Evolutionary conservation across 2,113 vertebrate species (phyloP).

Genomic region (Ceyx cyanopectus): DNA sequence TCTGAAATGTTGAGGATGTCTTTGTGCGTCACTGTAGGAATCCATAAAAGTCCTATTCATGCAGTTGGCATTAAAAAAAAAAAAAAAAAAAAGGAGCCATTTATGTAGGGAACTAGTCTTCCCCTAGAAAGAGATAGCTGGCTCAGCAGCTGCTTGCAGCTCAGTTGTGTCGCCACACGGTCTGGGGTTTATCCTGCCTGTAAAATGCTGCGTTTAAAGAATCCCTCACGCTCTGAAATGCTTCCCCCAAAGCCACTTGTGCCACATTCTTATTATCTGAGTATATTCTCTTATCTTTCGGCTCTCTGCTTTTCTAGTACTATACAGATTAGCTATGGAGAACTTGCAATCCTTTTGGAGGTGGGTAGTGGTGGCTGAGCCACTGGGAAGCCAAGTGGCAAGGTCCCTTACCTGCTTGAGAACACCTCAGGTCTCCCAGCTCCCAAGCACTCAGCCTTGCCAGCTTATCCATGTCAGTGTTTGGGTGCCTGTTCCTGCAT

Average conservation of each 20-base stretch:
- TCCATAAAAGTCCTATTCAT: slow-evolving; percentile 22
- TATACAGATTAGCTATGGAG: background rate
- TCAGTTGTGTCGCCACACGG: background rate
- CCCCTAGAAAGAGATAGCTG: slow-evolving; percentile 6
- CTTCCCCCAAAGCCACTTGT: slow-evolving; percentile 7
- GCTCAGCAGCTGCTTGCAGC: slow-evolving; percentile 10
- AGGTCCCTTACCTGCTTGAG: background rate
- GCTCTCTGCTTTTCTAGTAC: background rate
- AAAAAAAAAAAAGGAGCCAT: background rate
- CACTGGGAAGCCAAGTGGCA: background rate
- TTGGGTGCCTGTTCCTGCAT: background rate
- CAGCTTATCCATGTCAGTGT: background rate
- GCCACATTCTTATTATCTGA: background rate
- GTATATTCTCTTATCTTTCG: background rate
- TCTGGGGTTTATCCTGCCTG: slow-evolving; percentile 26
- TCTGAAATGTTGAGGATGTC: background rate
- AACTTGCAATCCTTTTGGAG: background rate
- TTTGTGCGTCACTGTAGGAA: slow-evolving; percentile 32
- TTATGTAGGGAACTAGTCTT: background rate
- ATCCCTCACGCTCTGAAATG: background rate
- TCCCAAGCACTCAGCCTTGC: fast-evolving
- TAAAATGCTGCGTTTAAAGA: slow-evolving; percentile 13
- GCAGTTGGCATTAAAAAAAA: slow-evolving; percentile 13
- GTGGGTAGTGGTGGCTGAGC: background rate
- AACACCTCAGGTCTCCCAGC: background rate